Evolutionary conservation across 2,113 vertebrate genomes (phyloP).

Genomic region (Phrynocephalus versicolor): DNA sequence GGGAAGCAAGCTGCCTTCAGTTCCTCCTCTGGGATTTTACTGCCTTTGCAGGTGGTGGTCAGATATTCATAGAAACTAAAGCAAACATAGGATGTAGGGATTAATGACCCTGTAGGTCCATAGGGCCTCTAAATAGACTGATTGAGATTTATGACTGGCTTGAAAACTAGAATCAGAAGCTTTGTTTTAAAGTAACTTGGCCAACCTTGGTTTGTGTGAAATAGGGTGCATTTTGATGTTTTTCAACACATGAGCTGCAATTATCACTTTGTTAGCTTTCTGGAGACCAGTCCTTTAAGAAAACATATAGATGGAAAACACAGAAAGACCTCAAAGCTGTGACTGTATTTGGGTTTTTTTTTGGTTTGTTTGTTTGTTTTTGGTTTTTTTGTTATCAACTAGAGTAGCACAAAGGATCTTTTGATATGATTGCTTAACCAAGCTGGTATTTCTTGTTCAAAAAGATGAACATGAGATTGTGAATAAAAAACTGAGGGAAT

Average conservation of each 20-base stretch:
- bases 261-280: neutral
- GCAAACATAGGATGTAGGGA: neutral
- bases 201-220: neutral
- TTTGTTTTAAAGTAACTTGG: neutral
- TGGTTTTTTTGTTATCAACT: neutral
- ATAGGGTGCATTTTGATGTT: neutral
- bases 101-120: neutral
- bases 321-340: neutral
- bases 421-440: neutral
- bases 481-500: neutral
- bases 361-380: neutral
- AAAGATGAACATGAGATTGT: neutral
- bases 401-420: neutral
- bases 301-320: neutral
- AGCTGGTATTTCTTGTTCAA: neutral
- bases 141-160: neutral
- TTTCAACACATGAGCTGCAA: neutral
- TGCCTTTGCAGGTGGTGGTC: too few relatives aligned
- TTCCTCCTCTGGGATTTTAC: neutral
- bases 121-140: neutral
- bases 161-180: neutral
- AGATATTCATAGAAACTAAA: neutral
- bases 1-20: neutral
- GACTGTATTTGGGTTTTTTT: neutral
- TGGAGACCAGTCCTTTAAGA: neutral